Percentiles rank a stretch among this genome's conserved stretches.
Conservation (phyloP, 2,888 invertebrate species). For the Cyclophora albipunctata region DNA sequence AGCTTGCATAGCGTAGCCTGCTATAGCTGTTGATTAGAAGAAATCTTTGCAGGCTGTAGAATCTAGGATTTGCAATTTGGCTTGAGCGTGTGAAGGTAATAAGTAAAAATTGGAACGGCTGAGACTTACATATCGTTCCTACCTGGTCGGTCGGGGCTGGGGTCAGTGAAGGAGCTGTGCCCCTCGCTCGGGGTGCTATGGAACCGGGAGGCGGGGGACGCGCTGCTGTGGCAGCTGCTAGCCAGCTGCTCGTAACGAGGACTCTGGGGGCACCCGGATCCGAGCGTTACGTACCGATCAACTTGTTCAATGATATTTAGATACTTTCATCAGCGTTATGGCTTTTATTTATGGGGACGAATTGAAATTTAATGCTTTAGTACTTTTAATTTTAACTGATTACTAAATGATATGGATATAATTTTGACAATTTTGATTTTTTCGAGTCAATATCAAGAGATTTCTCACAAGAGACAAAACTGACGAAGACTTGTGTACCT, state of each 20-base stretch:
- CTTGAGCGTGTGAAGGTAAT: slow-evolving; percentile 12
- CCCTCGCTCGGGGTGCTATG: slow-evolving; percentile 60
- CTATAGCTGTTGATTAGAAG: too few species aligned
- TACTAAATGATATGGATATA: too few species aligned
- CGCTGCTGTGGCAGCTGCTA: slow-evolving; percentile 66
- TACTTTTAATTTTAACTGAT: too few species aligned
- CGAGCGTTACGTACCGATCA: slow-evolving; percentile 5
- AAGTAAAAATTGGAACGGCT: slow-evolving; percentile 68
- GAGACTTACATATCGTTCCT: slow-evolving; percentile 74
- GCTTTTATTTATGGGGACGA: too few species aligned
- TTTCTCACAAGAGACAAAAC: too few species aligned
- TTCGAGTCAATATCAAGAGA: too few species aligned
- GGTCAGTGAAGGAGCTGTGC: slow-evolving; percentile 58
- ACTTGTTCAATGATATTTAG: too few species aligned
- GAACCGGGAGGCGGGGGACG: slow-evolving; percentile 58
- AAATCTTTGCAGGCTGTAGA: background rate
- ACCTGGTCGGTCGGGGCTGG: slow-evolving; percentile 71
- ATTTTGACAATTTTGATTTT: too few species aligned
- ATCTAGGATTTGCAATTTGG: background rate
- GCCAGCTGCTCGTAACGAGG: slow-evolving; percentile 69
- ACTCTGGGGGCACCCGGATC: slow-evolving; percentile 40
- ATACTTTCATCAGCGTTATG: too few species aligned
- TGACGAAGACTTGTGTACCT: slow-evolving; percentile 39
- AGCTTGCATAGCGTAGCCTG: too few species aligned
- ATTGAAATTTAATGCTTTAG: too few species aligned